Base-by-base conservation (phyloP, 1,140 invertebrate species). In the Oscheius sp. region DNA sequence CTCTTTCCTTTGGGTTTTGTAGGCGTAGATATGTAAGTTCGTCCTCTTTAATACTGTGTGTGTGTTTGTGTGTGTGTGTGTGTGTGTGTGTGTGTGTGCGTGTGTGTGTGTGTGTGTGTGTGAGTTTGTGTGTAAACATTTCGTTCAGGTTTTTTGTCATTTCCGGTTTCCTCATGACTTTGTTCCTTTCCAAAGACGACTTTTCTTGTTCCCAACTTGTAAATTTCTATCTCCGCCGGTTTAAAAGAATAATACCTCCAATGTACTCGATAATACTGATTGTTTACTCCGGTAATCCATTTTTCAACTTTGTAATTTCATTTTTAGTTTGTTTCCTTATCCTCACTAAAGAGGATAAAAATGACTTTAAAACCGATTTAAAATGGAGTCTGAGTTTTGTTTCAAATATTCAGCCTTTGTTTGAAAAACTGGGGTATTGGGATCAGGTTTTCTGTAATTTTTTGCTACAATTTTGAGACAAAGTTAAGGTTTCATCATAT, bases 131-230 rank as follows among this genome's bases (percentile, higher is more conserved):
- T n/a, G n/a, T n/a, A n/a, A n/a, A n/a, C n/a, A n/a, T n/a, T n/a
- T n/a, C n/a, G n/a, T 63, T 13, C 61, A 63, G 61, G 36, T 66
- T 66, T 29, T 66, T 66, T 26, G 64, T 66, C 36, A 32, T 66
- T 7, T 66, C 64, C 36, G 64, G 64, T 2, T 66, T 46, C 64
- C 36, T 66, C 35, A 66, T 66, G 64, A 28, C 31, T 36, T 62
- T 32, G 20, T 20, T 66, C 23, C 49, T 55, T 15, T 13, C 7
- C 49, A 55, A 55, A 23, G 23, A 7, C 49, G 4, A 15, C 7
- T 23, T 55, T 26, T 55, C 49, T 23, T 7, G 15, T 23, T 13
- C 7, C 23, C 7, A 13, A 23, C 49, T 55, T 4, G 7, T 7
- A 23, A 26, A 55, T 26, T 55, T 55, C 49, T 55, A 55, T 23